Evolutionary conservation across 2,113 vertebrate genomes (phyloP), one percentile per base, ranked within the genome.

Genomic region (Oreochromis tanganicae): DNA sequence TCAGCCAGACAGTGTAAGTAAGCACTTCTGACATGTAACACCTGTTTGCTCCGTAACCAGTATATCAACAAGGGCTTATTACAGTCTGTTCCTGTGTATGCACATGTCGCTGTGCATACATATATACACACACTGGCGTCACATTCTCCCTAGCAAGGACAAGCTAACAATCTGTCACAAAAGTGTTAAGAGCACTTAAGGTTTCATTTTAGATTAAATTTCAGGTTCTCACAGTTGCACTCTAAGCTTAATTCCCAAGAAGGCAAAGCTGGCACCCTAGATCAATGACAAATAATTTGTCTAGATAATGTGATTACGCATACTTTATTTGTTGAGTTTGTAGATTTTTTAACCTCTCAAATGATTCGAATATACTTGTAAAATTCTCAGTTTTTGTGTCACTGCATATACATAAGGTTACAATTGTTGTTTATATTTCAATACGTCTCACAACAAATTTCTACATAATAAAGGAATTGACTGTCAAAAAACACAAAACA

Each of bases 11-110:
- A 52, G 80, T 86, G 90, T 88, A 90, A 93, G 95, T 93, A 95
- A 41, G 85, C 71, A 83, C 85, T 85, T 88, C 66, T 94, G 90
- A 95, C 89, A 93, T 63, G 59, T 92, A 95, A 92, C 92, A 95
- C 93, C 93, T 95, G 93, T 83, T 87, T 56, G 73, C 84, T 82
- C 55, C 52, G 24, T 19, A 21, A 87, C 48, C 75, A 32, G 59
- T 14, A 80, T 75, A 63, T 88, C 89, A 85, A 32, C 83, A 87
- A 46, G 80, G 27, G 38, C 84, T 82, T 24, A 83, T 91, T 90
- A 94, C 71, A 86, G 66, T 14, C 55, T 71, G 46, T 82, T 82
- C 82, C 82, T 52, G 17, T 82, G 82, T 81, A 84, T 50, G 29
- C 84, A 59, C 52, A 61, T 41, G 61, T 52, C 29, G 41, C 56